Conservation (phyloP, 2,888 invertebrate species). For the Agonopterix heracliana region DNA sequence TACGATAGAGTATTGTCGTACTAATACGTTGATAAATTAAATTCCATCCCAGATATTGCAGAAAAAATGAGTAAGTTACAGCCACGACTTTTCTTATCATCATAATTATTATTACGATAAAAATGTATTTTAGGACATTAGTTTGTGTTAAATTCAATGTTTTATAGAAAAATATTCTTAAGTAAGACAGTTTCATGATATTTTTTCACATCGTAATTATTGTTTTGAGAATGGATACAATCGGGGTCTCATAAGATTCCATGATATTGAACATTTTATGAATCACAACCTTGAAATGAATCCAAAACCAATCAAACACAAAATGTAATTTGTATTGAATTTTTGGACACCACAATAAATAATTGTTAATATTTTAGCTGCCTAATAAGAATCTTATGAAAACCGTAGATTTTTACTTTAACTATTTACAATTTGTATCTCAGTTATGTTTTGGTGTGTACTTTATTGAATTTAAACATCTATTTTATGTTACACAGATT, state of each 20-base stretch:
- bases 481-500: constrained; percentile 34
- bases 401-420: constrained; percentile 11
- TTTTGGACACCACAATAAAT: no score
- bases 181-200: constrained; percentile 31
- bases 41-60: constrained; percentile 68
- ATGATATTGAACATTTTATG: background rate
- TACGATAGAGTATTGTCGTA: constrained; percentile 58
- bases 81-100: constrained; percentile 35
- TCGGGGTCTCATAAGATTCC: constrained; percentile 25
- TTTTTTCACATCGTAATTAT: constrained; percentile 28
- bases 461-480: constrained; percentile 8
- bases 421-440: constrained; percentile 19
- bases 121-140: constrained; percentile 17
- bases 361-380: no score
- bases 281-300: background rate
- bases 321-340: no score
- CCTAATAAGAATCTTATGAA: constrained; percentile 24
- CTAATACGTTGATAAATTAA: constrained; percentile 41
- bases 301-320: no score
- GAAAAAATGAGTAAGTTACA: constrained; percentile 41
- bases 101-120: constrained; percentile 14
- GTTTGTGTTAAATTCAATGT: constrained; percentile 45
- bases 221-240: constrained; percentile 18
- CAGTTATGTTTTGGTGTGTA: constrained; percentile 19
- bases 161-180: constrained; percentile 64